A percentile compares a stretch with the other conserved stretches of the same genome.
Conservation (phyloP, 2,888 invertebrate genomes). For the Lasioglossum calceatum region DNA sequence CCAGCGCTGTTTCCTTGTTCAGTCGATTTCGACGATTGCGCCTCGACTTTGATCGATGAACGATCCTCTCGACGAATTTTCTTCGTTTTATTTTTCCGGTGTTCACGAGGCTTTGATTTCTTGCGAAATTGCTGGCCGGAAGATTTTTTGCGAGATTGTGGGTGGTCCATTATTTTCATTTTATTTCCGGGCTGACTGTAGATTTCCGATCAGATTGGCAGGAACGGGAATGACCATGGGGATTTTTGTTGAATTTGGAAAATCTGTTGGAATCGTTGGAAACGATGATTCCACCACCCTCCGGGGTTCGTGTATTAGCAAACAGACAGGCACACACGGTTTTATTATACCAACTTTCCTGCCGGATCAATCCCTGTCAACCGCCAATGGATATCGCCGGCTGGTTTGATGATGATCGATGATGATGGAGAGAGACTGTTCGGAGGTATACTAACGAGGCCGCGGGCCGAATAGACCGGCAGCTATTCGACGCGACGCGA, state of each 20-base stretch:
- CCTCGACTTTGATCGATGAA: neutral
- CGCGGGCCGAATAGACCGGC: slow-evolving; percentile 51
- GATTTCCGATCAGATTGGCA: neutral
- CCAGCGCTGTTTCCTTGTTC: neutral
- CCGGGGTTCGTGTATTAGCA: slow-evolving; percentile 26
- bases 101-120: neutral
- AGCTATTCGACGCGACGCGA: slow-evolving; percentile 56
- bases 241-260: neutral
- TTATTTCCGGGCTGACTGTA: neutral
- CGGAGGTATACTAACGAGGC: slow-evolving; percentile 68
- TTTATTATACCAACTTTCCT: slow-evolving; percentile 68
- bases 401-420: slow-evolving; percentile 75
- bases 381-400: slow-evolving; percentile 66
- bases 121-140: neutral
- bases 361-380: slow-evolving; percentile 71
- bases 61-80: neutral
- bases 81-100: neutral
- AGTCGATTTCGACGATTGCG: slow-evolving; percentile 18
- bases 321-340: slow-evolving; percentile 33
- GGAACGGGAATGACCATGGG: neutral
- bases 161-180: neutral
- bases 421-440: slow-evolving; percentile 71
- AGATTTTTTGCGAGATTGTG: neutral
- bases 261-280: neutral
- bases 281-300: neutral